Evolutionary conservation across 2,888 invertebrate genomes (phyloP), one percentile per base, ranked within the genome.

Genomic region (Scaeva pyrastri): DNA sequence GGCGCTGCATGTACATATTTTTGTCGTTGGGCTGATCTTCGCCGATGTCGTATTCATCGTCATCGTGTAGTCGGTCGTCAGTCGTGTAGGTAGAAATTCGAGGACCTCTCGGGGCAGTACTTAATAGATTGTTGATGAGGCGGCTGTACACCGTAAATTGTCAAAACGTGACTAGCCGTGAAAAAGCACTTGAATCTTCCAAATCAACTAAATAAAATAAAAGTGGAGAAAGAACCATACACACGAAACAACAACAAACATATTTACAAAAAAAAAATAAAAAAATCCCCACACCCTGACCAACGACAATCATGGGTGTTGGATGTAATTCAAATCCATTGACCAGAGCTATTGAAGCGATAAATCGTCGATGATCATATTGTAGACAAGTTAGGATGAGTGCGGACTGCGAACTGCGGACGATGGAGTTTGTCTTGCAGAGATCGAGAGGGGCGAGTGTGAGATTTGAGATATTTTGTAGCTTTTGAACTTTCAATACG

Each of bases 91-190:
- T 86, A 78, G 86, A 82, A 64, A 71, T 74, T 86, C 86, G 86
- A 86, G 86, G 86, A 86, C 82, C 85, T 86, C 86, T 86, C 43
- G 81, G 82, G 86, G 86, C 86, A 82, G 86, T 82, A 86, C 86
- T 86, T 82, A 86, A 86, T 86, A 82, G 86, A 86, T 86, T 86
- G 86, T 86, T 86, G 86, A 86, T 86, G 86, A 86, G 81, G 77
- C 86, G 86, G 81, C 82, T 77, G 77, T 86, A 86, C 81, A 86
- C 82, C 66, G 86, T 86, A 86, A 86, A 86, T 86, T 86, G 86
- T 82, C 86, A 82, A 82, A 86, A 86, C 86, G 86, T 86, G 86
- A 86, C 86, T 86, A 81, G 78, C 74, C 82, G 81, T 74, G 86
- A 86, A 86, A 86, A 78, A 86, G 71, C 86, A 86, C 86, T 86